These are phyloP conservation scores for Pantala flavescens DNA, from an alignment of 1,140 invertebrate genomes.

Conservation along the genomic window DNA sequence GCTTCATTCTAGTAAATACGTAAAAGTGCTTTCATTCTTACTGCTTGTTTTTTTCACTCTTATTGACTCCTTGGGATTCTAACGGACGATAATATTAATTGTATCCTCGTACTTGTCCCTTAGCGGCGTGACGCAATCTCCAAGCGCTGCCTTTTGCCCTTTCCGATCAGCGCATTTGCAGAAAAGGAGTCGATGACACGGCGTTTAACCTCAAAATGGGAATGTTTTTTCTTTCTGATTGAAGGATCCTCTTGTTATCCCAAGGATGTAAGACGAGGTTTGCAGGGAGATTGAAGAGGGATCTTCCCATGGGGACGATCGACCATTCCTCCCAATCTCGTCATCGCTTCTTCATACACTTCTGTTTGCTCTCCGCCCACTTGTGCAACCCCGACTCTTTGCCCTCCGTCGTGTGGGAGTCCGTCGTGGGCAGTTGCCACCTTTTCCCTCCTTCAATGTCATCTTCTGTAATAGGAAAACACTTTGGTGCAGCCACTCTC, in stretches of 20 bases:
- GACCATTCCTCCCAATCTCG: background rate
- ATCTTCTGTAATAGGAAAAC: conserved; percentile 1
- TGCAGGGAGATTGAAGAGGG: background rate
- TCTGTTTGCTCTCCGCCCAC: background rate
- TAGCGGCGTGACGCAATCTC: no score
- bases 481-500: background rate
- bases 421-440: no score
- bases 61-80: no score
- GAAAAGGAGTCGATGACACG: background rate
- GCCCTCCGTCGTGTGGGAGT: background rate
- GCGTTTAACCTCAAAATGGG: background rate
- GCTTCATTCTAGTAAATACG: no score
- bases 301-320: background rate
- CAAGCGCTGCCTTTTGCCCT: background rate
- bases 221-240: background rate
- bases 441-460: background rate
- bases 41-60: no score
- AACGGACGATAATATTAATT: no score
- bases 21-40: no score
- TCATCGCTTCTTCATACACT: background rate
- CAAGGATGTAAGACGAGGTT: conserved; percentile 1
- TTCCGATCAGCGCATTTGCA: background rate
- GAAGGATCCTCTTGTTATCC: background rate
- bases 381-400: background rate
- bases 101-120: no score